Evolutionary conservation across 2,113 vertebrate species (phyloP), one percentile per base, ranked within the genome.

Genomic region (Gallinago media): DNA sequence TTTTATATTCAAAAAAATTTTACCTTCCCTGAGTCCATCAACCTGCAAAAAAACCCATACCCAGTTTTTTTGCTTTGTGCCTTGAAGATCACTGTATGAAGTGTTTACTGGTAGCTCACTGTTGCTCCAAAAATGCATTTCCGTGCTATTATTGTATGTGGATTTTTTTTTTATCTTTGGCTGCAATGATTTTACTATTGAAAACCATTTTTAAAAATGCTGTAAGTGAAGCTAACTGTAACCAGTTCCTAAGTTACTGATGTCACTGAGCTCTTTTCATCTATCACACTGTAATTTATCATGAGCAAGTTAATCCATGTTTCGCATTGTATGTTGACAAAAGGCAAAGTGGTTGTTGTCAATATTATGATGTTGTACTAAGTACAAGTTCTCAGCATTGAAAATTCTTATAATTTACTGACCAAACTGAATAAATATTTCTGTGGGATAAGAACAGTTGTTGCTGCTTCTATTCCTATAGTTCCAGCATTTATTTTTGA

Each of bases 1-100:
- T 99, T 99, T 99, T 98, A 95, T 98, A 98, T 97, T 96, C 67
- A 31, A 67, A 73, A 82, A 93, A 55, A 75, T 18, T 72, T 96
- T 95, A 95, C 93, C 95, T 94, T 96, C 96, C 90, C 94, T 96
- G 73, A 97, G 88, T 93, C 81, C 93, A 68, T 96, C 97, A 93
- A 96, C 67, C 40, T 96, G 88, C 92, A 95, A 95, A 97, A 95
- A 95, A 93, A 87, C 86, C 91, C 82, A 81, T 94, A 25, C 80
- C 72, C 47, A 85, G 92, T 97, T 98, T 97, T 97, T 96, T 97
- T 96, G 97, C 96, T 96, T 94, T 95, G 93, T 97, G 97, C 95
- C 96, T 98, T 97, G 89, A 96, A 96, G 95, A 97, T 96, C 91
- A 93, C 88, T 84, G 95, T 93, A 92, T 91, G 82, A 80, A 89